These are phyloP conservation scores for Macroramphosus scolopax DNA, from an alignment of 2,797 vertebrate genomes.

Conservation along the genomic window DNA sequence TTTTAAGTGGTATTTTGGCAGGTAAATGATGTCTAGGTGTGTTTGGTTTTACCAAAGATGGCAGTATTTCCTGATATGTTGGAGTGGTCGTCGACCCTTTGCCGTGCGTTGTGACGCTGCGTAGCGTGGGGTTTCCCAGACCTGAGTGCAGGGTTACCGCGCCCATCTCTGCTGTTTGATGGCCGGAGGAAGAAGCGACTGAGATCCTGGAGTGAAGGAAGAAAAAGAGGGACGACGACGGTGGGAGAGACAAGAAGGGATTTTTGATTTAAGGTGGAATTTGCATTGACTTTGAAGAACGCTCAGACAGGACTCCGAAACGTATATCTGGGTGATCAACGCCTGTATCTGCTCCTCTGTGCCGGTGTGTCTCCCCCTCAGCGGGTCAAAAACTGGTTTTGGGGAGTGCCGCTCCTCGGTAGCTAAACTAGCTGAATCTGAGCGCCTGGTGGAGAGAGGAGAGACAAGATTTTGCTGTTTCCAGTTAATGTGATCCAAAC, in stretches of 20 bases:
- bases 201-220: slow-evolving; percentile 75
- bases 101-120: slow-evolving; percentile 78
- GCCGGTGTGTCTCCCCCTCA: slow-evolving; percentile 76
- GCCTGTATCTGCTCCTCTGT: slow-evolving; percentile 69
- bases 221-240: slow-evolving; percentile 69
- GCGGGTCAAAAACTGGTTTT: slow-evolving; percentile 80
- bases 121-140: slow-evolving; percentile 85
- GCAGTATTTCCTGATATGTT: slow-evolving; percentile 64
- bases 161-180: slow-evolving; percentile 86
- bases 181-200: slow-evolving; percentile 82
- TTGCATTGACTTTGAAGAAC: slow-evolving; percentile 45
- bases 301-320: slow-evolving; percentile 46
- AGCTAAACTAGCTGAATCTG: slow-evolving; percentile 73
- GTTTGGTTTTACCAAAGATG: slow-evolving; percentile 54
- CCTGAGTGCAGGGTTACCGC: slow-evolving; percentile 85
- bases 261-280: slow-evolving; percentile 53
- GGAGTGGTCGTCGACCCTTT: slow-evolving; percentile 68
- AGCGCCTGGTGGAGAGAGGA: slow-evolving; percentile 69
- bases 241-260: slow-evolving; percentile 67
- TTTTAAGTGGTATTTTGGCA: slow-evolving; percentile 8
- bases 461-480: slow-evolving; percentile 65
- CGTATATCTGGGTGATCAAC: slow-evolving; percentile 60
- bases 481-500: slow-evolving; percentile 81
- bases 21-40: slow-evolving; percentile 15
- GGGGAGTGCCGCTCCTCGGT: slow-evolving; percentile 83